Evolutionary conservation across 2,888 invertebrate genomes (phyloP), one percentile per base, ranked within the genome.

Genomic region (Barypeithes pellucidus): DNA sequence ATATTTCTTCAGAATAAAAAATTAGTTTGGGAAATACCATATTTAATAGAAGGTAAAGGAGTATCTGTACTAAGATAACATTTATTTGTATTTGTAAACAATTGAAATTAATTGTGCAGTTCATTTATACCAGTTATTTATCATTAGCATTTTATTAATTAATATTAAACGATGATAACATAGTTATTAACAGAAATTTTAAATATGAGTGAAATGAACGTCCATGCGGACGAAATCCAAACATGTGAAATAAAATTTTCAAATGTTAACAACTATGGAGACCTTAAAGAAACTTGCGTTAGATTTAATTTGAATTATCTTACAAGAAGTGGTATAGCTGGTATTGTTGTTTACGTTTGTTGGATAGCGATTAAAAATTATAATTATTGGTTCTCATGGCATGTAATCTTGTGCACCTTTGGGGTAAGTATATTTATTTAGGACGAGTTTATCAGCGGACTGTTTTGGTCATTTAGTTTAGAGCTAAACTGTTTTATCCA

Each of bases 391-490:
- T 82, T 82, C 65, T 79, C 84, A 2, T 84, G 83, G 81, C 85
- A 85, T 76, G 83, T 84, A 7, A 82, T 84, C 69, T 78, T 85
- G 43, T 84, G 82, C 60, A 84, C 85, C 11, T 75, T 84, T 54
- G 85, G 84, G 76, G 85, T 85, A 79, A 84, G 83, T 63, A n/a
- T 43, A n/a, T n/a, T n/a, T n/a, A n/a, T n/a, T n/a, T n/a, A n/a
- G n/a, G n/a, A n/a, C n/a, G n/a, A n/a, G n/a, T n/a, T n/a, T n/a
- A n/a, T n/a, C n/a, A n/a, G n/a, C n/a, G n/a, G n/a, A n/a, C n/a
- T n/a, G n/a, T n/a, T n/a, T n/a, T n/a, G n/a, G n/a, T n/a, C n/a
- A n/a, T n/a, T n/a, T n/a, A n/a, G n/a, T n/a, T n/a, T n/a, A n/a
- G n/a, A n/a, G n/a, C n/a, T n/a, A n/a, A n/a, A n/a, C n/a, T n/a